Evolutionary conservation across 2,113 vertebrate genomes (phyloP), one percentile per base, ranked within the genome.

Genomic region (Triplophysa tibetana): DNA sequence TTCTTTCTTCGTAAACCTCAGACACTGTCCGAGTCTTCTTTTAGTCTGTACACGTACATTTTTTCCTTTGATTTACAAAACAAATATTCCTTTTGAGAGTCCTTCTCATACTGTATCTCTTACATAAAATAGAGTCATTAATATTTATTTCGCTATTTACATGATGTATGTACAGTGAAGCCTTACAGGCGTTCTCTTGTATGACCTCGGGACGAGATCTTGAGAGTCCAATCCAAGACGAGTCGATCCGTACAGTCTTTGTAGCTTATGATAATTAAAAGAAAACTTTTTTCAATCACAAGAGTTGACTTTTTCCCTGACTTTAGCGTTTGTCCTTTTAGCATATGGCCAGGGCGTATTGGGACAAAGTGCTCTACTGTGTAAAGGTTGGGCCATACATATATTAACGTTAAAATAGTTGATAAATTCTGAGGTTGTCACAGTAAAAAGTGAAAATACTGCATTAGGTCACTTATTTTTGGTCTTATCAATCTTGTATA

Each of bases 61-160:
- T 56, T 76, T 60, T 48, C 78, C 75, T 73, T 77, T 75, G 80
- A 79, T 87, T 86, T 80, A 90, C 88, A 88, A 87, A 88, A 83
- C 69, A 87, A 86, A 89, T 80, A 83, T 85, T 90, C 88, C 89
- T 86, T 82, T 87, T 87, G 87, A 92, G 87, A 87, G 81, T 77
- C 86, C 86, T 86, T 88, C 86, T 81, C 73, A 82, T 81, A 24
- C 24, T 24, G 24, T 24, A 66, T 64, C 85, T 90, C 86, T 82
- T 92, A 90, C 89, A 82, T 89, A 93, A 93, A 93, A 93, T 92
- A 93, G 88, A 93, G 87, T 91, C 87, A 77, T 92, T 86, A 88
- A 72, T 91, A 89, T 84, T 85, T 90, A 90, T 90, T 90, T 89
- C 61, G 77, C 6, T 92, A 93, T 93, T 91, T 93, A 93, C 91